phyloP scores from a whole-genome alignment of 1,140 invertebrate species.

The Oryctes rhinoceros region DNA sequence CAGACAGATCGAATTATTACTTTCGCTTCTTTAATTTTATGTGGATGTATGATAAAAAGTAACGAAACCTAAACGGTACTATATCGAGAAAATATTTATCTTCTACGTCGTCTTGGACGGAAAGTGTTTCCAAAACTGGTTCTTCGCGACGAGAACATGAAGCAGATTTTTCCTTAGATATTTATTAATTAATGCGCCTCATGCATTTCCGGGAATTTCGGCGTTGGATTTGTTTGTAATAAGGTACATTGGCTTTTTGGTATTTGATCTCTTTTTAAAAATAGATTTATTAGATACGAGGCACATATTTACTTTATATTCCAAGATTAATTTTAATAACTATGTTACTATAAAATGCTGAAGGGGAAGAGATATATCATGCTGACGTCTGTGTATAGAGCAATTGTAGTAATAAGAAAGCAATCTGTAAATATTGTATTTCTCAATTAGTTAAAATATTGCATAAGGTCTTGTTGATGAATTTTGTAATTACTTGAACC shows the following conservation, averaged over 20 bases:
- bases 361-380: no score
- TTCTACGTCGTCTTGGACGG: not conserved
- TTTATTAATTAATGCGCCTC: slow-evolving; percentile 35
- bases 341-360: not conserved
- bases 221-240: slow-evolving; percentile 24
- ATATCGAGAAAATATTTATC: slow-evolving; percentile 8
- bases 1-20: slow-evolving; percentile 16
- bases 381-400: no score
- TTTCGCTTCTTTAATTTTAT: slow-evolving; percentile 28
- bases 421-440: no score
- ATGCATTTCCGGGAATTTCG: slow-evolving; percentile 34
- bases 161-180: slow-evolving; percentile 24
- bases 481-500: no score
- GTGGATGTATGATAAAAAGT: slow-evolving; percentile 12
- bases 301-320: slow-evolving; percentile 9
- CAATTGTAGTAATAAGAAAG: no score
- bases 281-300: slow-evolving; percentile 11
- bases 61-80: not conserved
- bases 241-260: slow-evolving; percentile 5
- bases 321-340: not conserved
- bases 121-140: slow-evolving; percentile 3
- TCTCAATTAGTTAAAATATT: no score
- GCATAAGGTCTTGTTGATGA: no score
- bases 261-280: slow-evolving; percentile 30
- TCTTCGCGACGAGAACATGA: not conserved